Evolutionary conservation across 2,888 invertebrate species (phyloP).

Genomic region (Tenodera sinensis): DNA sequence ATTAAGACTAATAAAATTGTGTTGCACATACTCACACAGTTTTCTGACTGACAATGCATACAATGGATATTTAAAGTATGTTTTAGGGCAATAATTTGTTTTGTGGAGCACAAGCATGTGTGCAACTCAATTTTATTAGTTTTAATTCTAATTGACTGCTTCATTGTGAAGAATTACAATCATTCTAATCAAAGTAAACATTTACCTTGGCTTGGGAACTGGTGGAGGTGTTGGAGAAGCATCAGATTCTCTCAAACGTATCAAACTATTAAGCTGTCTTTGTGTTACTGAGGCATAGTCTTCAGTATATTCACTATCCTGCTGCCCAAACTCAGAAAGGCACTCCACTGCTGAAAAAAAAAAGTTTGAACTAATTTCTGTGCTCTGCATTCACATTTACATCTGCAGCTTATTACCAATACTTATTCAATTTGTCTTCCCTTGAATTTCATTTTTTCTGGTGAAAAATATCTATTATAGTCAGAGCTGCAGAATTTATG

Average conservation of each 20-base stretch:
- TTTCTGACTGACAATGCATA: too few relatives aligned
- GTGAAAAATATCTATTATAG: too few relatives aligned
- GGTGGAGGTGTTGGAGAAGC: constrained; percentile 31
- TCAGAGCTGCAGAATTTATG: too few relatives aligned
- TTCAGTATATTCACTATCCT: constrained; percentile 46
- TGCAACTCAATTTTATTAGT: too few relatives aligned
- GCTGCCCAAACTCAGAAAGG: constrained; percentile 37
- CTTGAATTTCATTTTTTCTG: neutral
- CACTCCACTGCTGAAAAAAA: constrained; percentile 25
- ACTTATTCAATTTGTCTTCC: neutral
- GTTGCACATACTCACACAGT: too few relatives aligned
- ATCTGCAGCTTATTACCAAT: too few relatives aligned
- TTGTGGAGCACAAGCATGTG: too few relatives aligned
- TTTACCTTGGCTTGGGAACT: constrained; percentile 35
- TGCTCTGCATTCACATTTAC: neutral
- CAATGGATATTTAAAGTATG: too few relatives aligned
- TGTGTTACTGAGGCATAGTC: constrained; percentile 45
- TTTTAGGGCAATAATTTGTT: too few relatives aligned
- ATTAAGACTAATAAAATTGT: too few relatives aligned
- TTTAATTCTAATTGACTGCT: too few relatives aligned
- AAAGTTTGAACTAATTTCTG: neutral
- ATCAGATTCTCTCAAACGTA: neutral
- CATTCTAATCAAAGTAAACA: neutral
- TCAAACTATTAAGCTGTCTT: constrained; percentile 54
- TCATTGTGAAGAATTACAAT: too few relatives aligned